phyloP scores from a whole-genome alignment of 2,797 vertebrate genomes.

The Tragopan temminckii region DNA sequence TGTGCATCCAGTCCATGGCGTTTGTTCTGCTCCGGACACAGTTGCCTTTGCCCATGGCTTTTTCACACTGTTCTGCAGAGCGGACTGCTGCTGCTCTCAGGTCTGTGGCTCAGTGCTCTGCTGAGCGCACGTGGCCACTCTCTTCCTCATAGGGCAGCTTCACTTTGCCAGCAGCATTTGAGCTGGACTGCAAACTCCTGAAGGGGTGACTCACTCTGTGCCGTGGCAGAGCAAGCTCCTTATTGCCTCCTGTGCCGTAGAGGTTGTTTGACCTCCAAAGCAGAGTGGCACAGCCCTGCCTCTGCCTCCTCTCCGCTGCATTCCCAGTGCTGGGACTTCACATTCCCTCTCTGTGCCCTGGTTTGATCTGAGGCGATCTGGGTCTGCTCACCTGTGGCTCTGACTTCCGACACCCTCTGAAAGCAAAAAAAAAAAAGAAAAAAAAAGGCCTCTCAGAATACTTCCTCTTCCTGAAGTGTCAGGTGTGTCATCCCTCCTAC shows the following conservation, averaged over 20 bases:
- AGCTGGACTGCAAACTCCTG: not conserved
- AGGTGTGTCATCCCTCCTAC: not conserved
- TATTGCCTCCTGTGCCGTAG: not conserved
- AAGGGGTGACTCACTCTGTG: not conserved
- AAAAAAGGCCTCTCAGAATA: not conserved
- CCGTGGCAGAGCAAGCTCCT: not conserved
- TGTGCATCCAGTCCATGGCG: fast-evolving
- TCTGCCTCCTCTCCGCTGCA: fast-evolving
- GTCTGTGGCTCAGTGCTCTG: fast-evolving
- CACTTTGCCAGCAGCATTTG: not conserved
- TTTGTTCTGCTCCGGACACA: not conserved
- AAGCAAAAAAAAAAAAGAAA: too few species aligned
- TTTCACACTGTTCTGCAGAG: fast-evolving
- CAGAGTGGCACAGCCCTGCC: not conserved
- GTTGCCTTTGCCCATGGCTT: not conserved
- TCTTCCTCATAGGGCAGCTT: fast-evolving
- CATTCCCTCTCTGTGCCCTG: not conserved
- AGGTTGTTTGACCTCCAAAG: not conserved
- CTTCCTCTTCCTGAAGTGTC: not conserved
- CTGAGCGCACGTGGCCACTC: not conserved
- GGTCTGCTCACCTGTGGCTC: not conserved
- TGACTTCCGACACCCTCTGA: not conserved
- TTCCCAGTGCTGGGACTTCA: fast-evolving
- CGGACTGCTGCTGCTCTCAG: not conserved
- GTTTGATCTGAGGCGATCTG: not conserved